These are phyloP conservation scores for Diuraphis noxia DNA, from an alignment of 1,140 invertebrate species.

Conservation along the genomic window DNA sequence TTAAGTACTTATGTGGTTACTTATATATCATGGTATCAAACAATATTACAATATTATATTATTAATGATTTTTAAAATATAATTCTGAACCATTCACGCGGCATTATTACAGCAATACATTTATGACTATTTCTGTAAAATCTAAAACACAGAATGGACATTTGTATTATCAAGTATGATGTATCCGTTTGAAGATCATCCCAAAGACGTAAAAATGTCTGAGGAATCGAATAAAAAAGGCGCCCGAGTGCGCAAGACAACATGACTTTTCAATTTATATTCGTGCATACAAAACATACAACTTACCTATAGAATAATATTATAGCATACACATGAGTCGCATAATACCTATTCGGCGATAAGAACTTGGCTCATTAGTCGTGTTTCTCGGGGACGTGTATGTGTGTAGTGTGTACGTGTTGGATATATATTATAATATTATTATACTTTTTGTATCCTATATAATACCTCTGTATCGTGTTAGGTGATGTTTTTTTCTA, in stretches of 20 bases:
- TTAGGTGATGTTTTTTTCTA: background rate
- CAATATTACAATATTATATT: background rate
- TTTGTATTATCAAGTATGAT: background rate
- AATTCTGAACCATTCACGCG: background rate
- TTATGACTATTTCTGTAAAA: too few species aligned
- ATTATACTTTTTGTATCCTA: background rate
- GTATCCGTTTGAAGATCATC: background rate
- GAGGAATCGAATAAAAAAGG: background rate
- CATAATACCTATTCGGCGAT: background rate
- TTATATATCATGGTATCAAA: too few species aligned
- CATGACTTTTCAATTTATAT: background rate
- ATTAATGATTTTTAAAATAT: background rate
- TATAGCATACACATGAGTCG: background rate
- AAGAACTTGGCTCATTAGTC: slow-evolving; percentile 10
- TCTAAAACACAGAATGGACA: background rate
- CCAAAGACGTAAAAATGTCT: background rate
- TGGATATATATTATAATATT: background rate
- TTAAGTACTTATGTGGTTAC: too few species aligned
- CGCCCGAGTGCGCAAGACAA: background rate
- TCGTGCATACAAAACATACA: background rate
- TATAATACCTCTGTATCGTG: background rate
- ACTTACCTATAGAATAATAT: background rate
- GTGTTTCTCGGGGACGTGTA: background rate
- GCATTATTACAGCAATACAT: background rate
- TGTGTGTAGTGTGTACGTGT: background rate